Percentiles rank a stretch among this genome's conserved stretches.
Evolutionary conservation across 2,113 vertebrate genomes (phyloP).

Genomic region (Urocolius indicus): DNA sequence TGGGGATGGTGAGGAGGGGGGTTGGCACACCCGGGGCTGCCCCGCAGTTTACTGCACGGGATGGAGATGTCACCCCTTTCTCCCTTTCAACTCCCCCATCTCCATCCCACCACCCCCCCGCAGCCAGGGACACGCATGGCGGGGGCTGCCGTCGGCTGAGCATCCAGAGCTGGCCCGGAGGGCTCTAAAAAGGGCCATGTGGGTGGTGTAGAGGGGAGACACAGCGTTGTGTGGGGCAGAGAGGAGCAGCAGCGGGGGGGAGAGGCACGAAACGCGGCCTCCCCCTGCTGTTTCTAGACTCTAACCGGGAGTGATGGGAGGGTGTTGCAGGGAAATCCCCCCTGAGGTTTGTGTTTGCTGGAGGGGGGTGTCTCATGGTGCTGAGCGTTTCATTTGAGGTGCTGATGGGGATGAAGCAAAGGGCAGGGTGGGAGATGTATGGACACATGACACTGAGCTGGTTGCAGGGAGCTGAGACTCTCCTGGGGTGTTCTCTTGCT

Average conservation of each 20-base stretch:
- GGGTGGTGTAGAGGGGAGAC: not conserved
- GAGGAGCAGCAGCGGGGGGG: no score
- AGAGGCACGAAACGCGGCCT: no score
- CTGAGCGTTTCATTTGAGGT: rapidly evolving
- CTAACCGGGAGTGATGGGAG: rapidly evolving
- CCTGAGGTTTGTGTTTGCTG: no score
- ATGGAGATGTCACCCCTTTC: no score
- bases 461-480: not conserved
- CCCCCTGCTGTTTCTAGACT: not conserved
- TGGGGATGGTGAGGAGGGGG: not conserved
- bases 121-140: conserved; percentile 27
- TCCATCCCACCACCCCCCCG: not conserved
- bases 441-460: not conserved
- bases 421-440: no score
- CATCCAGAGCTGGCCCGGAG: not conserved
- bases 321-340: not conserved
- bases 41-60: no score
- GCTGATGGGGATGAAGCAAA: rapidly evolving
- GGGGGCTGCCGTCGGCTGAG: conserved; percentile 62
- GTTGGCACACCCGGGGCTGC: not conserved
- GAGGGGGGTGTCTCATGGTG: not conserved
- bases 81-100: no score
- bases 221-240: no score
- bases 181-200: conserved; percentile 28
- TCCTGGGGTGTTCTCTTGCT: not conserved